Evolutionary conservation across 2,113 vertebrate species (phyloP).

Genomic region (Peromyscus californicus): DNA sequence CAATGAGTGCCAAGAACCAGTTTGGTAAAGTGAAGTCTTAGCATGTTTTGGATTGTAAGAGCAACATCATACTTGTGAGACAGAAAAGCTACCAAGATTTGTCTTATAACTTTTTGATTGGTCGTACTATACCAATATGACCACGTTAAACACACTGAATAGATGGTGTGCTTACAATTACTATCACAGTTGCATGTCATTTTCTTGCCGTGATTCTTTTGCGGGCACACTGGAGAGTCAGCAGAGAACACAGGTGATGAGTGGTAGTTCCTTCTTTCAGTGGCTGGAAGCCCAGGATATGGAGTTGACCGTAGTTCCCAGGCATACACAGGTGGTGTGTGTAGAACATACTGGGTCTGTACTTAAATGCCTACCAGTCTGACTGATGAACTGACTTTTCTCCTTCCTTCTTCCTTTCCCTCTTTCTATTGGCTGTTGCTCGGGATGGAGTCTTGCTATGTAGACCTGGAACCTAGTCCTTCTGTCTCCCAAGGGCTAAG

Average conservation of each 20-base stretch:
- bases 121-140: neutral
- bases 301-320: accelerated
- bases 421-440: neutral
- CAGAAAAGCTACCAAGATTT: constrained; percentile 3
- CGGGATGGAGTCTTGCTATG: neutral
- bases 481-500: neutral
- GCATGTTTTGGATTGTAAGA: neutral
- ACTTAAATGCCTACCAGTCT: neutral
- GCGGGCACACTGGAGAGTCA: neutral
- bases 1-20: neutral
- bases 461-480: neutral
- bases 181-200: neutral
- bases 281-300: neutral
- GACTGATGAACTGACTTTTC: neutral
- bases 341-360: neutral
- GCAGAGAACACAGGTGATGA: neutral
- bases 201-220: neutral
- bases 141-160: neutral
- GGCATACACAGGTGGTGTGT: neutral
- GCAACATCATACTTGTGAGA: neutral
- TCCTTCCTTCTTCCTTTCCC: neutral
- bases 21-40: neutral
- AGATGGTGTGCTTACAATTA: neutral
- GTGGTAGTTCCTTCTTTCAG: neutral
- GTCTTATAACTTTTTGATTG: neutral